Percentiles rank a stretch among this genome's conserved stretches.
phyloP scores from a whole-genome alignment of 1,140 invertebrate genomes.

The Oreohelix idahoensis region DNA sequence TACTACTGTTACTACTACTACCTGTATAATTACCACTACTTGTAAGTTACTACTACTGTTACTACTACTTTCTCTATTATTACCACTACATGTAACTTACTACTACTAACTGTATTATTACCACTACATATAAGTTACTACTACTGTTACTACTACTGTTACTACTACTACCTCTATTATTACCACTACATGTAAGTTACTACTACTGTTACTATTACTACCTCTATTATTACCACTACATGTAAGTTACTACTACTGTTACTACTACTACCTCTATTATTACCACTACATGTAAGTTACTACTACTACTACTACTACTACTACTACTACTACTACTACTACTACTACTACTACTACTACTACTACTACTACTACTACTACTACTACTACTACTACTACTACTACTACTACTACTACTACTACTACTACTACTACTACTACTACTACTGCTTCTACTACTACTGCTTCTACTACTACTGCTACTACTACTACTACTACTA shows the following conservation, averaged over 20 bases:
- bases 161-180: neutral
- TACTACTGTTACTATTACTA: no score
- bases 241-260: neutral
- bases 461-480: no score
- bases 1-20: no score
- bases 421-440: no score
- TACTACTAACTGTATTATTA: no score
- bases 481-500: no score
- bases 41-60: neutral
- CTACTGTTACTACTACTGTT: no score
- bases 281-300: neutral
- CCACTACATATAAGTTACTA: no score
- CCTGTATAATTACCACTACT: neutral
- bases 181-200: no score
- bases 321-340: constrained; percentile 23
- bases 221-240: neutral
- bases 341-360: constrained; percentile 23
- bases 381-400: neutral
- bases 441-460: no score
- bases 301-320: constrained; percentile 23
- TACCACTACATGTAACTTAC: neutral
- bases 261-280: constrained; percentile 9
- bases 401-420: no score
- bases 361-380: constrained; percentile 23
- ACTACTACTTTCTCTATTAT: neutral